A percentile compares a stretch with the other conserved stretches of the same genome.
Conservation (phyloP, 2,888 invertebrate species). For the Nebria brevicollis region DNA sequence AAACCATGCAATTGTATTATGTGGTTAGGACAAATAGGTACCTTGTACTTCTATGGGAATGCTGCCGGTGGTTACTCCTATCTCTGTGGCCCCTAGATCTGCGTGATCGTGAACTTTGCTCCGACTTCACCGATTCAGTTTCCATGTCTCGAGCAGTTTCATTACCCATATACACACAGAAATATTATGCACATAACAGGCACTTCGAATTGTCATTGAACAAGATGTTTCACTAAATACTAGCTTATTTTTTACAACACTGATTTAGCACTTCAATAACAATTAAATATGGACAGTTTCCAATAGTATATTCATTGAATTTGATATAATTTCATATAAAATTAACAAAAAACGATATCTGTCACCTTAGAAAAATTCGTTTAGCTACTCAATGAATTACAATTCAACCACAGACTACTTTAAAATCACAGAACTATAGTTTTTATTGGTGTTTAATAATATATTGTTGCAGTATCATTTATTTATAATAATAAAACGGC, state of each 20-base stretch:
- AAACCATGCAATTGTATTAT: not conserved
- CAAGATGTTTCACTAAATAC: not conserved
- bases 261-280: slow-evolving; percentile 1
- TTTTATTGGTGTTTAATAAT: not conserved
- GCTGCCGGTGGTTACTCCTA: slow-evolving; percentile 69
- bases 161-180: slow-evolving; percentile 60
- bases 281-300: not conserved
- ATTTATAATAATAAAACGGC: slow-evolving; percentile 3
- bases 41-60: slow-evolving; percentile 76
- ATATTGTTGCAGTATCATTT: slow-evolving; percentile 2
- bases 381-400: not conserved
- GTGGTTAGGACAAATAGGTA: slow-evolving; percentile 54
- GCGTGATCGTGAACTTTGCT: slow-evolving; percentile 85
- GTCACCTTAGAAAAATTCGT: not conserved
- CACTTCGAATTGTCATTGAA: slow-evolving; percentile 46
- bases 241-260: not conserved
- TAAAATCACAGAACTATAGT: no score
- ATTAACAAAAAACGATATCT: not conserved
- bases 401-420: not conserved
- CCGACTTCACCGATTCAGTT: slow-evolving; percentile 93
- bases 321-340: not conserved
- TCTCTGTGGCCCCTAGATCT: slow-evolving; percentile 72
- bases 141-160: slow-evolving; percentile 77
- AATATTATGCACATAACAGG: slow-evolving; percentile 42
- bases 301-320: slow-evolving; percentile 23